A percentile compares a stretch with the other conserved stretches of the same genome.
phyloP scores from a whole-genome alignment of 2,797 vertebrate species.

The Lacerta viridis region DNA sequence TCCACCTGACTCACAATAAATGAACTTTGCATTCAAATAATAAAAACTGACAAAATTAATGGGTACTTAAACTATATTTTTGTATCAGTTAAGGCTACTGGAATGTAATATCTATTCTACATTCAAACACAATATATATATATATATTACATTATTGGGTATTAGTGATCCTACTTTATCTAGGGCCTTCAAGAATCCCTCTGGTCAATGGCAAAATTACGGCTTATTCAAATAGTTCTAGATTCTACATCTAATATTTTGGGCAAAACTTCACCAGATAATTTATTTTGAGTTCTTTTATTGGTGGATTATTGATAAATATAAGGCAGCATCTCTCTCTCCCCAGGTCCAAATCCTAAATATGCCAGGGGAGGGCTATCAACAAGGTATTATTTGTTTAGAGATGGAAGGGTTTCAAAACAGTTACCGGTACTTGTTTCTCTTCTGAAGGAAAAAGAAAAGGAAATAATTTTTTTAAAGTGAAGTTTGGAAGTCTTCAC shows the following conservation, averaged over 20 bases:
- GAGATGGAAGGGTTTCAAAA: constrained; percentile 22
- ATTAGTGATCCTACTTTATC: not conserved
- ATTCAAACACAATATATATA: not conserved
- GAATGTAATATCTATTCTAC: not conserved
- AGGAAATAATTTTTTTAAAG: not conserved
- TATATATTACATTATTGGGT: not conserved
- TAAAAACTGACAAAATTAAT: not conserved
- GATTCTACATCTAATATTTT: not conserved
- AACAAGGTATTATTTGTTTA: not conserved
- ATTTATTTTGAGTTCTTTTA: not conserved
- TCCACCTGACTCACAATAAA: constrained; percentile 1
- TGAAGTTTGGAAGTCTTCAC: not conserved
- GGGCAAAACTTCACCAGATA: not conserved
- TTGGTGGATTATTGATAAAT: not conserved
- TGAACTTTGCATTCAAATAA: not conserved
- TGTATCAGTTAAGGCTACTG: not conserved
- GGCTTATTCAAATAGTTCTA: not conserved
- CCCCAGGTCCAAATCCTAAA: not conserved
- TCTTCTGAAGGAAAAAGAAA: not conserved
- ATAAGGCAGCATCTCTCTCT: not conserved
- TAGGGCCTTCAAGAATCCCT: not conserved
- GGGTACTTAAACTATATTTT: not conserved
- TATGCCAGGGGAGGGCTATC: not conserved
- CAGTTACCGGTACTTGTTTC: not conserved
- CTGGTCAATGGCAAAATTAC: not conserved